A percentile compares a stretch with the other conserved stretches of the same genome.
These are phyloP conservation scores for Geococcyx californianus DNA, from an alignment of 2,113 vertebrate genomes.

Conservation along the genomic window DNA sequence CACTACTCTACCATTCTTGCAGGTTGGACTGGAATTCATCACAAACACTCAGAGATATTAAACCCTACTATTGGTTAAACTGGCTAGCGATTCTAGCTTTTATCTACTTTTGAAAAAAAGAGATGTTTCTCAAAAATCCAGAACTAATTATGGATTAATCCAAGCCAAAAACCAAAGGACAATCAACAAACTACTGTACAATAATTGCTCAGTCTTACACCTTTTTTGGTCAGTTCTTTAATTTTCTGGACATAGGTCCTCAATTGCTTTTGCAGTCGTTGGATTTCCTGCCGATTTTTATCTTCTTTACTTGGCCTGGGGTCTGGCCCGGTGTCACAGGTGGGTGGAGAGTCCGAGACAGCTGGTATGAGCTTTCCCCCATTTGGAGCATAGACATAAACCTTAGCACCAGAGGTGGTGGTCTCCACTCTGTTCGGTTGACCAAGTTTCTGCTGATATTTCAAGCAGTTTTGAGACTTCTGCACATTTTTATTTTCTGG, in stretches of 20 bases:
- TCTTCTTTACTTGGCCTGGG: conserved; percentile 8
- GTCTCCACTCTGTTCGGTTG: conserved; percentile 41
- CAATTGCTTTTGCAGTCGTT: conserved; percentile 81
- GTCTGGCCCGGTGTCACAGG: conserved; percentile 57
- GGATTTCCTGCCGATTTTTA: conserved; percentile 74
- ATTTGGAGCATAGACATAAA: conserved; percentile 60
- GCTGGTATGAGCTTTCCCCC: background rate
- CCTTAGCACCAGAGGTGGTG: conserved; percentile 49
- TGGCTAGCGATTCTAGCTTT: background rate
- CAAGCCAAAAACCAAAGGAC: background rate
- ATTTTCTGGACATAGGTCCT: conserved; percentile 86
- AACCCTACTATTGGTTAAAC: background rate
- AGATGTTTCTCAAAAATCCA: background rate
- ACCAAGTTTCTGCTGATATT: background rate
- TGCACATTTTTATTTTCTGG: background rate
- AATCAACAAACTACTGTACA: background rate
- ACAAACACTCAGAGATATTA: background rate
- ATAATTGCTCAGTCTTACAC: conserved; percentile 64
- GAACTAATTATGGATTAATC: background rate
- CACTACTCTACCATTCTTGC: background rate
- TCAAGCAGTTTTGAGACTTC: background rate
- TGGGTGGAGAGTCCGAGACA: conserved; percentile 64
- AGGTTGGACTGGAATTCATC: background rate
- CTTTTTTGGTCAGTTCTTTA: conserved; percentile 82
- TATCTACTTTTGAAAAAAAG: background rate